A percentile compares a stretch with the other conserved stretches of the same genome.
Conservation (phyloP, 2,888 invertebrate species). For the Meandrusa payeni region DNA sequence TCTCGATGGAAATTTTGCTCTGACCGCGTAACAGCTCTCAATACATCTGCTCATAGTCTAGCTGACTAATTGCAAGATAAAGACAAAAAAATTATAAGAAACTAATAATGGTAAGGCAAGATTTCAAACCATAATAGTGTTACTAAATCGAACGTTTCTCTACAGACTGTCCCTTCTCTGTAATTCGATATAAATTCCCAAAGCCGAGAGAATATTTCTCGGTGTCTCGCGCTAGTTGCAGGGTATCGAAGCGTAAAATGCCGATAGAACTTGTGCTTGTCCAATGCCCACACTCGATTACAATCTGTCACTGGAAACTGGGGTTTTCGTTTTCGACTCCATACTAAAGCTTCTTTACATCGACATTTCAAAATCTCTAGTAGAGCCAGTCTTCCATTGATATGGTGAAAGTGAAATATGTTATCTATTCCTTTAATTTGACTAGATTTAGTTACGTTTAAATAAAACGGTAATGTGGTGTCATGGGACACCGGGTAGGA, state of each 20-base stretch:
- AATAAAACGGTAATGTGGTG: no score
- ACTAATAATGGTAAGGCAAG: no score
- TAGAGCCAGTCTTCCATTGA: neutral
- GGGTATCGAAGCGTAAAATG: constrained; percentile 5
- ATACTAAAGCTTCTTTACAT: constrained; percentile 7
- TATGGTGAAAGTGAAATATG: neutral
- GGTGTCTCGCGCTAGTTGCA: neutral
- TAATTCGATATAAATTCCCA: neutral
- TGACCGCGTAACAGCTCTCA: no score
- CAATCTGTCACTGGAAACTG: constrained; percentile 16
- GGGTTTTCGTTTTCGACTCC: constrained; percentile 9
- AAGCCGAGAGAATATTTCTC: neutral
- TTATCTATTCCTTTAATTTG: neutral
- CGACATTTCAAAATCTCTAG: constrained; percentile 17
- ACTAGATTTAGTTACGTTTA: no score
- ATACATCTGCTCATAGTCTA: no score
- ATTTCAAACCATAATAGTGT: no score
- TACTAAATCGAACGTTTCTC: no score
- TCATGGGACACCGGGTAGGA: no score
- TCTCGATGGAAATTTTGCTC: no score
- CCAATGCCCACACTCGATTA: constrained; percentile 14
- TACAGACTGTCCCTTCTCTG: no score
- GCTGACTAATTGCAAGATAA: no score
- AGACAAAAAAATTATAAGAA: no score
- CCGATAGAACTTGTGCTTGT: constrained; percentile 5